Percentiles rank a stretch among this genome's conserved stretches.
Conservation (phyloP, 2,888 invertebrate species). For the Pycnomerus fuliginosus region DNA sequence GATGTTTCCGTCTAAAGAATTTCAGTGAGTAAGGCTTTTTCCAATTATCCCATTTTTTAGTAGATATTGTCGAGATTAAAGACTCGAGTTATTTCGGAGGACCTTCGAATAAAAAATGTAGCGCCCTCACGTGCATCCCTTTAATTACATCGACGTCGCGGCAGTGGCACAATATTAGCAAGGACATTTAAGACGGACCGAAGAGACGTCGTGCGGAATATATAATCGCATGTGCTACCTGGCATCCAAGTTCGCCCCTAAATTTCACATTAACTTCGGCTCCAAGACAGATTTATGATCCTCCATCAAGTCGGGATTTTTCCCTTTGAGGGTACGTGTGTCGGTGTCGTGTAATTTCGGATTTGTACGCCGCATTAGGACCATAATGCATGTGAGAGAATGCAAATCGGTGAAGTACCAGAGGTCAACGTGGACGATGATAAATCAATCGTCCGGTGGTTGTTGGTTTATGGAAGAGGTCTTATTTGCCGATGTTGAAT, state of each 20-base stretch:
- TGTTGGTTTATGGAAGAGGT: constrained; percentile 31
- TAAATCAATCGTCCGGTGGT: constrained; percentile 38
- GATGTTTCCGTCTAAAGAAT: no score
- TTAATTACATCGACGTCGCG: no score
- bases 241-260: background rate
- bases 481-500: constrained; percentile 23
- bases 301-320: no score
- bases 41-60: no score
- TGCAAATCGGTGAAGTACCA: no score
- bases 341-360: constrained; percentile 16
- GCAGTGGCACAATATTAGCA: constrained; percentile 21
- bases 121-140: no score
- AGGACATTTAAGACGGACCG: constrained; percentile 25
- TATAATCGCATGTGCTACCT: constrained; percentile 21
- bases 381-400: constrained; percentile 21
- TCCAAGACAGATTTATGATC: no score
- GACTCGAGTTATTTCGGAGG: no score
- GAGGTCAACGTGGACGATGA: no score
- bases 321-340: constrained; percentile 7
- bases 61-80: no score
- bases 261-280: constrained; percentile 8
- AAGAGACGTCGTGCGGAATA: constrained; percentile 20
- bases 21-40: no score
- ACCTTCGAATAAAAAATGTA: no score
- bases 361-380: constrained; percentile 16